A percentile compares a stretch with the other conserved stretches of the same genome.
phyloP scores from a whole-genome alignment of 2,113 vertebrate species.

The Rhinoptilus africanus region DNA sequence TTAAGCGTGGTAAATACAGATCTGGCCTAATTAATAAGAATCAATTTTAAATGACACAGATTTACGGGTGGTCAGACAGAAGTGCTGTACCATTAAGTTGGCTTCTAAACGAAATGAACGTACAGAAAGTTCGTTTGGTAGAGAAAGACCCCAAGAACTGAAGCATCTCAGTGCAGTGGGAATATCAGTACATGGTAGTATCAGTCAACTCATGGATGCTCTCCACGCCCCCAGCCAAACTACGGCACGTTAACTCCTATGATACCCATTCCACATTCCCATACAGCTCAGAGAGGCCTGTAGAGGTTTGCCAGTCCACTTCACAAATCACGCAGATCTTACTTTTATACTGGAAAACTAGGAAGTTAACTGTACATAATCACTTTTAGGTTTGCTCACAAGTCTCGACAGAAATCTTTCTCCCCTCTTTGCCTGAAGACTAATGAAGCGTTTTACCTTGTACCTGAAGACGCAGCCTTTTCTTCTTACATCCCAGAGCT shows the following conservation, averaged over 20 bases:
- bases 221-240: not conserved
- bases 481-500: constrained; percentile 96
- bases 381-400: not conserved
- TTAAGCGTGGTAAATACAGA: not conserved
- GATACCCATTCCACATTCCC: not conserved
- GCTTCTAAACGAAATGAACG: not conserved
- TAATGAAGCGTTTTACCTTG: constrained; percentile 77
- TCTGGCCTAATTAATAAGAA: not conserved
- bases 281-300: not conserved
- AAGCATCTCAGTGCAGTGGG: not conserved
- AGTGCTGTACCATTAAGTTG: not conserved
- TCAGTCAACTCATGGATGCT: not conserved
- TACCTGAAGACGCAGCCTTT: constrained; percentile 94
- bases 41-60: not conserved
- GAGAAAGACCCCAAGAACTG: not conserved
- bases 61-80: not conserved
- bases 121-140: not conserved
- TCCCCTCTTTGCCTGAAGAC: not conserved
- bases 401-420: not conserved
- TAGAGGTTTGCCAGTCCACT: not conserved
- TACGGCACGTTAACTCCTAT: not conserved
- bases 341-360: not conserved
- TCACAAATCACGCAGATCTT: not conserved
- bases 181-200: not conserved
- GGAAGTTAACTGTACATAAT: not conserved